Conservation (phyloP, 2,888 invertebrate species). For the Pammene fasciana region DNA sequence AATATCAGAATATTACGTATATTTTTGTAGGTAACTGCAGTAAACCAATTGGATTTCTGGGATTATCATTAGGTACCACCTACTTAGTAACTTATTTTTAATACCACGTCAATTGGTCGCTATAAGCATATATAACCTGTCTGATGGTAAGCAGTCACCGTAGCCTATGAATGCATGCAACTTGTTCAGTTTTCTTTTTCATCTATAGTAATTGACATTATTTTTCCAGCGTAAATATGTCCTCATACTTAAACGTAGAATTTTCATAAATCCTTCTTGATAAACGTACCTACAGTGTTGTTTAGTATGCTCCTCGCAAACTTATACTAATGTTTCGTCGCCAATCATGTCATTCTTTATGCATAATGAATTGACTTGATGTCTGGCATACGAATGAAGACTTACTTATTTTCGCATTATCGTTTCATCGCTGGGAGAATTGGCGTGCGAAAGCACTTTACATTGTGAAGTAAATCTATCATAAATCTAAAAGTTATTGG, state of each 20-base stretch:
- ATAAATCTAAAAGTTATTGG: not conserved
- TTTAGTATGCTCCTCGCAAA: slow-evolving; percentile 64
- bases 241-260: too few species aligned
- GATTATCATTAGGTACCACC: too few species aligned
- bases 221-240: too few species aligned
- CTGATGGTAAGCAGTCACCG: too few species aligned
- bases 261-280: not conserved
- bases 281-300: slow-evolving; percentile 25
- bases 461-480: not conserved
- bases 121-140: too few species aligned
- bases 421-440: slow-evolving; percentile 1
- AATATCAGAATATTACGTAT: not conserved
- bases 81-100: too few species aligned
- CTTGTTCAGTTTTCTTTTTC: too few species aligned
- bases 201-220: too few species aligned
- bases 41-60: too few species aligned
- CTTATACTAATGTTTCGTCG: slow-evolving; percentile 73
- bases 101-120: too few species aligned
- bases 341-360: slow-evolving; percentile 61
- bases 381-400: slow-evolving; percentile 61
- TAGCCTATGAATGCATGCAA: too few species aligned
- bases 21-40: not conserved
- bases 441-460: slow-evolving; percentile 5
- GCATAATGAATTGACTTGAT: slow-evolving; percentile 68
- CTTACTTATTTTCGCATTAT: slow-evolving; percentile 38